Evolutionary conservation across 2,888 invertebrate species (phyloP).

Genomic region (Ceratothoa steindachneri): DNA sequence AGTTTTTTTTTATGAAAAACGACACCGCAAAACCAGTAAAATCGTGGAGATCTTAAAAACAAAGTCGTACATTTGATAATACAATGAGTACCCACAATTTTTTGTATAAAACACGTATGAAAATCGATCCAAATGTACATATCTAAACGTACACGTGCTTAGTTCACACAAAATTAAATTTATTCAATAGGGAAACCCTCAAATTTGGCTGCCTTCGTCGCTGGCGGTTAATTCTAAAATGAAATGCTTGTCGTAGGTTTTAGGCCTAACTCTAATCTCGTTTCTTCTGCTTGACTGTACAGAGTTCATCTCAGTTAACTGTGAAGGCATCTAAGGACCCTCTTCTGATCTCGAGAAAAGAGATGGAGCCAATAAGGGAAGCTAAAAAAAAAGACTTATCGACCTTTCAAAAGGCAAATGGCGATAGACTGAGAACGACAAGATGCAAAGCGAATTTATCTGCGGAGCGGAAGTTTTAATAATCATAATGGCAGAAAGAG

Average conservation of each 20-base stretch:
- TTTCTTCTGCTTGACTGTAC: not conserved
- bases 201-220: too few relatives aligned
- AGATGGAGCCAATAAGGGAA: not conserved
- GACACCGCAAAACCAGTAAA: too few relatives aligned
- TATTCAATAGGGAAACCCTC: too few relatives aligned
- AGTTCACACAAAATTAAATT: too few relatives aligned
- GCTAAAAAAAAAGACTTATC: not conserved
- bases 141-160: too few relatives aligned
- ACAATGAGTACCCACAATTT: too few relatives aligned
- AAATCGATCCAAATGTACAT: too few relatives aligned
- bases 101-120: too few relatives aligned
- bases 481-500: not conserved
- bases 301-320: not conserved
- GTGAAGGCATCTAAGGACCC: not conserved
- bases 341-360: not conserved
- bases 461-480: not conserved
- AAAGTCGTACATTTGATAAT: too few relatives aligned
- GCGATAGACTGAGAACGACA: not conserved
- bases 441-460: not conserved
- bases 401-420: not conserved
- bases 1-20: too few relatives aligned
- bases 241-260: not conserved
- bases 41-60: too few relatives aligned
- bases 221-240: not conserved
- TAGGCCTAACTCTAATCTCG: not conserved